phyloP scores from a whole-genome alignment of 1,140 invertebrate genomes.

The Drosophila kanapiae region DNA sequence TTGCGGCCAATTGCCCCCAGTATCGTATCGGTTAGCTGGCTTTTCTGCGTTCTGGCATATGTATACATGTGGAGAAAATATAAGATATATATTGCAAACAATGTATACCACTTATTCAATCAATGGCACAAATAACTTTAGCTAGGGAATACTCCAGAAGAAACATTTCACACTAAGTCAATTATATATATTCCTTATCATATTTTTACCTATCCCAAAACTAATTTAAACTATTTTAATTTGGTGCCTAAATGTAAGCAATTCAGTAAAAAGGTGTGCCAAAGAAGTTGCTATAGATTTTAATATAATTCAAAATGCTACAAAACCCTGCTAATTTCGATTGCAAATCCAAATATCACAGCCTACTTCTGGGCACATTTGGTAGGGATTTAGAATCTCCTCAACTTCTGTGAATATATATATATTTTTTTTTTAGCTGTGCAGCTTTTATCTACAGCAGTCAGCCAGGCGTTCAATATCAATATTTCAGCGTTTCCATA shows the following conservation, averaged over 20 bases:
- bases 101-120: too few relatives aligned
- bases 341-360: neutral
- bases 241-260: too few relatives aligned
- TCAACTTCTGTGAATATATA: constrained; percentile 1
- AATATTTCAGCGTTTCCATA: constrained; percentile 46
- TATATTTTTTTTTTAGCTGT: constrained; percentile 14
- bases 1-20: constrained; percentile 50
- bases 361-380: neutral
- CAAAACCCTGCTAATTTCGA: neutral
- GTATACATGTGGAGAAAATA: constrained; percentile 26
- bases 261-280: too few relatives aligned
- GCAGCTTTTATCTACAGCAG: constrained; percentile 50
- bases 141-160: too few relatives aligned
- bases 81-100: too few relatives aligned
- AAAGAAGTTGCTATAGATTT: too few relatives aligned
- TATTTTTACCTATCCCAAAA: too few relatives aligned
- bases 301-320: too few relatives aligned
- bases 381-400: neutral
- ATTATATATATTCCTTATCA: too few relatives aligned
- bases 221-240: too few relatives aligned
- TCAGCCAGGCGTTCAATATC: constrained; percentile 77
- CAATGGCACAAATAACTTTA: too few relatives aligned
- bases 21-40: constrained; percentile 9
- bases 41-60: constrained; percentile 55
- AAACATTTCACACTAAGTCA: too few relatives aligned